Evolutionary conservation across 2,113 vertebrate genomes (phyloP), one percentile per base, ranked within the genome.

Genomic region (Gallinago jamesoni): DNA sequence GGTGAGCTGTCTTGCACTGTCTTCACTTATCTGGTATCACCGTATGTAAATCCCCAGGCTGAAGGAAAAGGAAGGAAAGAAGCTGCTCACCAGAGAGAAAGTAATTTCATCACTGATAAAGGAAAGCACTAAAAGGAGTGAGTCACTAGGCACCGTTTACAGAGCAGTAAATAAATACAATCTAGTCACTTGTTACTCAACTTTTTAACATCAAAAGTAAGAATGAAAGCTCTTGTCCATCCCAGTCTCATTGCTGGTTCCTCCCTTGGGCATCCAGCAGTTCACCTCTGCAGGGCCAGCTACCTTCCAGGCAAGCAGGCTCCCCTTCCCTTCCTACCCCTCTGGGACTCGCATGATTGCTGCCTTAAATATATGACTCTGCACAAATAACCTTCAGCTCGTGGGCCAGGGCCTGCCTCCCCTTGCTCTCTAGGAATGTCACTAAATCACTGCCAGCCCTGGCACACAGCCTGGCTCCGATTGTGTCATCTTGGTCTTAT

Each of bases 391-490:
- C 88, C 86, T 92, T 86, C 81, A 76, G 77, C 88, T 86, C 14
- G 7, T 75, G 53, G 92, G 81, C 78, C 93, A 69, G 76, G 70
- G 72, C 80, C 68, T 95, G 66, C 84, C 87, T 93, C 81, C 87
- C 68, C 94, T 66, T 68, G 77, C 93, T 97, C 84, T 94, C 93
- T 85, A 97, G 86, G 95, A 96, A 93, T 1, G 1, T 69, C 93
- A 72, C 83, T 86, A 91, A 96, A 95, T 95, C 95, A 84, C 72
- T 92, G 91, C 85, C 70, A 95, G 90, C 60, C 87, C 91, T 96
- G 96, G 91, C 95, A 21, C 1, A 0, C 53, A 90, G 72, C 93
- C 94, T 94, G 91, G 57, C 68, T 93, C 92, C 6, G 3, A 25
- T 77, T 93, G 86, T 94, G 92, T 83, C 84, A 93, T 93, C 90